Percentiles rank a stretch among this genome's conserved stretches.
These are phyloP conservation scores for Cottoperca gobio DNA, from an alignment of 2,797 vertebrate genomes.

Conservation along the genomic window DNA sequence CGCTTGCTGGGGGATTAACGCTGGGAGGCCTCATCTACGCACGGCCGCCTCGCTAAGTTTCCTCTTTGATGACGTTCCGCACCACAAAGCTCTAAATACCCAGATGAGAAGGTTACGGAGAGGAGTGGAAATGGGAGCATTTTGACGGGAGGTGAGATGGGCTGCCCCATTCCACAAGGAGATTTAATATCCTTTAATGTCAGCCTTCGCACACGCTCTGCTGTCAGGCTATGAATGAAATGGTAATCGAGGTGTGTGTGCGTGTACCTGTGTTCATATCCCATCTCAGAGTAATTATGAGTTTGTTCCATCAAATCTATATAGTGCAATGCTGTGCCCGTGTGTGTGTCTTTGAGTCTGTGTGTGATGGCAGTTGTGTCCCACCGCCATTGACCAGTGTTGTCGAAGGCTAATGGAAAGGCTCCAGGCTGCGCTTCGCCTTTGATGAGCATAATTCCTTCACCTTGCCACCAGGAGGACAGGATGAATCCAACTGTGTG, in stretches of 20 bases:
- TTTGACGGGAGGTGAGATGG: conserved; percentile 76
- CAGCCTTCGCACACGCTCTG: conserved; percentile 64
- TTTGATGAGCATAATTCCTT: conserved; percentile 82
- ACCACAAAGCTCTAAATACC: conserved; percentile 82
- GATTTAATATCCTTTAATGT: conserved; percentile 84
- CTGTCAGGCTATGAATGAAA: conserved; percentile 75
- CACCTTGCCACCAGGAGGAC: conserved; percentile 82
- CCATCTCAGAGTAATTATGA: conserved; percentile 55
- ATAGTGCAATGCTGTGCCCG: conserved; percentile 14
- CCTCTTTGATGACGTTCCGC: conserved; percentile 80
- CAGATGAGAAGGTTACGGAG: conserved; percentile 78
- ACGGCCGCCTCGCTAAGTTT: conserved; percentile 68
- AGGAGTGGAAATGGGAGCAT: conserved; percentile 69
- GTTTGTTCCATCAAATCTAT: conserved; percentile 41
- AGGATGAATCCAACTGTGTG: conserved; percentile 67
- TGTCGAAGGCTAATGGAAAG: conserved; percentile 81
- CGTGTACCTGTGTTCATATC: conserved; percentile 53
- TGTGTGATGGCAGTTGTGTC: conserved; percentile 30
- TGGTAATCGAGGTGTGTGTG: conserved; percentile 72
- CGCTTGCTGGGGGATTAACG: conserved; percentile 73
- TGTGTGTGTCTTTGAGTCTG: conserved; percentile 1
- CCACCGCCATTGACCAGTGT: conserved; percentile 63
- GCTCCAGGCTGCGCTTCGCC: conserved; percentile 68
- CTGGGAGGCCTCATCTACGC: conserved; percentile 66
- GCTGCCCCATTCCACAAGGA: conserved; percentile 72